phyloP scores from a whole-genome alignment of 30 jellyfish, hydroid and myxozoan genomes.

The Cassiopea xamachana region DNA sequence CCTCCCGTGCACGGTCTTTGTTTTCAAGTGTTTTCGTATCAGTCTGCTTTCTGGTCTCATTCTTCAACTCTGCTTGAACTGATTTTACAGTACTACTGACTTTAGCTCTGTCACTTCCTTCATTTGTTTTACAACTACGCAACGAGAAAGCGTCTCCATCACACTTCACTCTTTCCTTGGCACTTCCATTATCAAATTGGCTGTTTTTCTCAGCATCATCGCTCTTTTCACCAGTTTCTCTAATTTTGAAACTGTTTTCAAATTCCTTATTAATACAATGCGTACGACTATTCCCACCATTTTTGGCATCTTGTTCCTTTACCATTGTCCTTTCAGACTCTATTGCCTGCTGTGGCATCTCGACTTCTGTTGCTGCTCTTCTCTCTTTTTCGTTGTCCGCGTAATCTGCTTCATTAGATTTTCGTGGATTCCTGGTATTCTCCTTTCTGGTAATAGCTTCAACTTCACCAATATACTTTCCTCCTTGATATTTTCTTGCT shows the following conservation, averaged over 20 bases:
- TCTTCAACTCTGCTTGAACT: neutral
- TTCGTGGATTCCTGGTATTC: neutral
- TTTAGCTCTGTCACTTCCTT: neutral
- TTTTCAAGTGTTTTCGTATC: neutral
- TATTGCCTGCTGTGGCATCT: neutral
- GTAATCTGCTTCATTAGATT: neutral
- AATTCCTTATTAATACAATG: no score
- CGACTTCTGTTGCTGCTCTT: no score
- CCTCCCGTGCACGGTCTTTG: neutral
- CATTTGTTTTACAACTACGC: neutral
- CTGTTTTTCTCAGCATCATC: neutral
- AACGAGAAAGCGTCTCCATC: neutral
- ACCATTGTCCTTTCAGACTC: neutral
- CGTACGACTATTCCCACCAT: no score
- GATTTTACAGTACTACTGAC: neutral
- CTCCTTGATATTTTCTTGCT: slow-evolving; percentile 58
- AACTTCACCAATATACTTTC: slow-evolving; percentile 52
- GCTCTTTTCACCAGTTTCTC: neutral
- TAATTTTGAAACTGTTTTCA: no score
- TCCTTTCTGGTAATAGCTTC: slow-evolving; percentile 25
- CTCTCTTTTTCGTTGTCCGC: neutral
- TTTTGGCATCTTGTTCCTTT: no score
- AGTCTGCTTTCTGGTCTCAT: neutral
- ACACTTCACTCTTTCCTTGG: neutral
- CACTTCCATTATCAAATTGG: neutral